Conservation (phyloP, 37 sponge, comb jelly and placozoan species). For the Axinella damicornis region DNA sequence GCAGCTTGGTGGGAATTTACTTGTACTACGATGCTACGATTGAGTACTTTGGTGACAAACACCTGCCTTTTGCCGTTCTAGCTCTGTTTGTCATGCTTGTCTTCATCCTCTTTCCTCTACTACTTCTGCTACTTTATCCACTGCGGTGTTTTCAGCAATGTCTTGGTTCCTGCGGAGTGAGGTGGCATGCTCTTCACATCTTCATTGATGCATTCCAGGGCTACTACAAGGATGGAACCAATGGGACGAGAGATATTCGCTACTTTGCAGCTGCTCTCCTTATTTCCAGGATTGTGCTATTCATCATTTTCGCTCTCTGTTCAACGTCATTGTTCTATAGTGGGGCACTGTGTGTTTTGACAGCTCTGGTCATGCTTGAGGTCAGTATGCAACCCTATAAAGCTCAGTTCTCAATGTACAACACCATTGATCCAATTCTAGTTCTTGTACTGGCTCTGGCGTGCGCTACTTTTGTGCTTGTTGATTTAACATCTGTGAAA, state of each 20-base stretch:
- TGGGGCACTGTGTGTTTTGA: too few species aligned
- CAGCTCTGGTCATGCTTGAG: too few species aligned
- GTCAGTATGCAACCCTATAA: background rate
- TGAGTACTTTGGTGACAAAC: constrained; percentile 14
- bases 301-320: constrained; percentile 28
- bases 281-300: constrained; percentile 29
- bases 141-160: background rate
- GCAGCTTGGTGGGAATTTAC: background rate
- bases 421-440: background rate
- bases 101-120: constrained; percentile 34
- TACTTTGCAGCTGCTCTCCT: constrained; percentile 68
- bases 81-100: constrained; percentile 5
- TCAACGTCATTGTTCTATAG: too few species aligned
- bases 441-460: background rate
- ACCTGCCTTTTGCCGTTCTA: constrained; percentile 31
- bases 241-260: constrained; percentile 25
- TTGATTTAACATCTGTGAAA: too few species aligned
- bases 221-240: constrained; percentile 60
- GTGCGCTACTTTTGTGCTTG: background rate
- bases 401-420: background rate
- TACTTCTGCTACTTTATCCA: constrained; percentile 49
- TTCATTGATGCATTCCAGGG: constrained; percentile 61
- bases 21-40: constrained; percentile 31
- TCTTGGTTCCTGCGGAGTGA: background rate
- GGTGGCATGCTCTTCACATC: background rate